Conservation (phyloP, 2,888 invertebrate genomes). For the Ceraclea dissimilis region DNA sequence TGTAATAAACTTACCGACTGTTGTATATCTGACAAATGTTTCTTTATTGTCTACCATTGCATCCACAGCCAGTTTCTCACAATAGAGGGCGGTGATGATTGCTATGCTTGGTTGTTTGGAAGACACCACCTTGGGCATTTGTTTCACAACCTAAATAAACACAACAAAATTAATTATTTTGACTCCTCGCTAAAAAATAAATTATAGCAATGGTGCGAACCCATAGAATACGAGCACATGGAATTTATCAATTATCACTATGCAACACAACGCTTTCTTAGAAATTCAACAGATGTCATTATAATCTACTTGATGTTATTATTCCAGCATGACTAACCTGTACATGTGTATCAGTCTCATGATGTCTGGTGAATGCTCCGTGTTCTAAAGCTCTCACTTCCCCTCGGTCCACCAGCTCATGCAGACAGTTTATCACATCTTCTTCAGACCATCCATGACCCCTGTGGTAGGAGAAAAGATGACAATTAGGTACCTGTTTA, state of each 20-base stretch:
- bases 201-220: too few relatives aligned
- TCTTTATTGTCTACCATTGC: conserved; percentile 96
- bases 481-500: too few relatives aligned
- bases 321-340: too few relatives aligned
- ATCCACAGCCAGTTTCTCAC: conserved; percentile 96
- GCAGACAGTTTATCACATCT: conserved; percentile 67
- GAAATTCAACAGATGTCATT: conserved; percentile 1
- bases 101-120: conserved; percentile 94
- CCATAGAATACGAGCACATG: too few relatives aligned
- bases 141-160: conserved; percentile 68
- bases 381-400: conserved; percentile 80
- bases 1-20: conserved; percentile 72
- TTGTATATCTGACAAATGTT: conserved; percentile 92
- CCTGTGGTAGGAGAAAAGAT: conserved; percentile 41
- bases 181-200: too few relatives aligned
- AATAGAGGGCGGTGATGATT: conserved; percentile 95
- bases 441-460: conserved; percentile 73
- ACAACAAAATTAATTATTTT: background rate
- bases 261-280: background rate
- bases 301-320: too few relatives aligned
- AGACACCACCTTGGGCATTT: conserved; percentile 86
- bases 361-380: conserved; percentile 75
- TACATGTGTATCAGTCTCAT: conserved; percentile 77
- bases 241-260: too few relatives aligned
- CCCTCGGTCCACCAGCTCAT: conserved; percentile 72